Conservation (phyloP, 2,888 invertebrate species). For the Clostera curtula region DNA sequence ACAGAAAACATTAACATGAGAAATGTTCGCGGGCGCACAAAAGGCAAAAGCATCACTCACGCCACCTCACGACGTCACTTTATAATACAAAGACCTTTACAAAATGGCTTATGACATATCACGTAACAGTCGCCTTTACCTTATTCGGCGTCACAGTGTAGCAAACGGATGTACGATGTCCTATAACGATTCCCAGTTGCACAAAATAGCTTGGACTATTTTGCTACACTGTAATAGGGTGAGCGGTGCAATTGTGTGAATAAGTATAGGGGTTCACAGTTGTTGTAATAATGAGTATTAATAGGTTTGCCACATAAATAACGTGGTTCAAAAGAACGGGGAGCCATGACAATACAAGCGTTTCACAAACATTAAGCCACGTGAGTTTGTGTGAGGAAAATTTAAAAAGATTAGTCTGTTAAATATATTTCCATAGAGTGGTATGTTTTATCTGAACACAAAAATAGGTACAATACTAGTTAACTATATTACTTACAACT, state of each 20-base stretch:
- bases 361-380: constrained; percentile 51
- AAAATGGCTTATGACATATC: constrained; percentile 30
- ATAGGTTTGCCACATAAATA: constrained; percentile 50
- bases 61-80: constrained; percentile 38
- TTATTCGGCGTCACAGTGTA: constrained; percentile 19
- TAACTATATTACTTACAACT: too few relatives aligned
- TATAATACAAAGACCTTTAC: constrained; percentile 36
- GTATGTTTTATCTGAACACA: too few relatives aligned
- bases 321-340: constrained; percentile 33
- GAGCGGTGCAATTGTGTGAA: constrained; percentile 18
- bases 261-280: constrained; percentile 27
- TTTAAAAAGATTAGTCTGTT: neutral
- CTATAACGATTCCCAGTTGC: constrained; percentile 7
- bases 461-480: too few relatives aligned
- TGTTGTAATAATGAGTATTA: constrained; percentile 45
- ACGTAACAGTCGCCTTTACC: constrained; percentile 22
- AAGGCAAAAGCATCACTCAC: constrained; percentile 35
- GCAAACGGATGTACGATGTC: neutral
- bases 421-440: too few relatives aligned
- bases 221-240: constrained; percentile 20
- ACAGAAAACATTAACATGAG: constrained; percentile 33
- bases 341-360: constrained; percentile 42
- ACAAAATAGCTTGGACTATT: constrained; percentile 2
- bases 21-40: constrained; percentile 30
- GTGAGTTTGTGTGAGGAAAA: constrained; percentile 16